phyloP scores from a whole-genome alignment of 1,140 invertebrate genomes.

The Vollenhovia emeryi region DNA sequence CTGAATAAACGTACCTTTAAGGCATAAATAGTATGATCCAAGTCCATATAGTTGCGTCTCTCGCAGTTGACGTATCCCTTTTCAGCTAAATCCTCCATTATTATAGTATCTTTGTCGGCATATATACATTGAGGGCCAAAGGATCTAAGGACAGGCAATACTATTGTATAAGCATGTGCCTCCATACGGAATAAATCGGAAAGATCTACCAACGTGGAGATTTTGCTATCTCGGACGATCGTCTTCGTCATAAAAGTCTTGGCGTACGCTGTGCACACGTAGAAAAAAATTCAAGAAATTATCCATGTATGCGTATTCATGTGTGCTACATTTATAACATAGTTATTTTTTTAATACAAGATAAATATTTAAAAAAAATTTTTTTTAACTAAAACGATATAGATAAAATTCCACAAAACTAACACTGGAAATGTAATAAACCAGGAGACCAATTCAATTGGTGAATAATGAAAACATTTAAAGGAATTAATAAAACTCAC shows the following conservation, averaged over 20 bases:
- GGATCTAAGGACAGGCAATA: slow-evolving; percentile 68
- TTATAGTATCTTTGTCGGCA: slow-evolving; percentile 74
- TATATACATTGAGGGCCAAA: slow-evolving; percentile 73
- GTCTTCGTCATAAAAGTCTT: slow-evolving; percentile 77
- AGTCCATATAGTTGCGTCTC: slow-evolving; percentile 76
- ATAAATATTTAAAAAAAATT: not conserved
- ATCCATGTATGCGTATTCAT: not conserved
- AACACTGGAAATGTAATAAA: not conserved
- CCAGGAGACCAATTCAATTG: not conserved
- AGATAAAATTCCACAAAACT: not conserved
- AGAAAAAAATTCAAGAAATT: slow-evolving; percentile 39
- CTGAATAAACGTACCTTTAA: slow-evolving; percentile 27
- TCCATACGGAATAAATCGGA: slow-evolving; percentile 75
- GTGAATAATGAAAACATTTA: not conserved
- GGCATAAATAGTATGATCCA: slow-evolving; percentile 71
- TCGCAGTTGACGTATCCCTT: slow-evolving; percentile 76
- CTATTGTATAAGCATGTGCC: slow-evolving; percentile 71
- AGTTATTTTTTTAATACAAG: not conserved
- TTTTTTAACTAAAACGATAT: not conserved
- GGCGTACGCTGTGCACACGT: slow-evolving; percentile 68
- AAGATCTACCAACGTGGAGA: slow-evolving; percentile 47
- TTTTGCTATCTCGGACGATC: slow-evolving; percentile 20
- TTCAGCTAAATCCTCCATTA: slow-evolving; percentile 82
- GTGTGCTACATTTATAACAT: too few species aligned
- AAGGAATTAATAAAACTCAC: not conserved